Percentiles rank a stretch among this genome's conserved stretches.
phyloP scores from a whole-genome alignment of 1,140 invertebrate genomes.

The Liolophura sinensis region DNA sequence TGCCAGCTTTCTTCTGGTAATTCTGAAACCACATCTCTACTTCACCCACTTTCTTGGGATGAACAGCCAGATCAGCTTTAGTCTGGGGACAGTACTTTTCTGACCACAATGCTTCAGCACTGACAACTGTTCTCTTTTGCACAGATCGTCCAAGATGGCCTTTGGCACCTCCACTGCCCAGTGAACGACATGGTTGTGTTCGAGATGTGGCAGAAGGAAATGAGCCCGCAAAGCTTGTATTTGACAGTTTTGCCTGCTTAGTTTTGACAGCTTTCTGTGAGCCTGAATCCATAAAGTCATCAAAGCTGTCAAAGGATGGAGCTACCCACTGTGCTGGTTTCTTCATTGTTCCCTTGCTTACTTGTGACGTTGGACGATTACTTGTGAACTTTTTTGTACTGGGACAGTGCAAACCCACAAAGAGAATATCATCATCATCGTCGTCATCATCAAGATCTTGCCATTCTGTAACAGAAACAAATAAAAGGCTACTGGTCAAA shows the following conservation, averaged over 20 bases:
- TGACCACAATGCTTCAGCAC: slow-evolving; percentile 34
- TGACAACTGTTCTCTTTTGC: not conserved
- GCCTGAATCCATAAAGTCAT: slow-evolving; percentile 19
- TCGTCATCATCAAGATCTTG: too few relatives aligned
- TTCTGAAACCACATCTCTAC: slow-evolving; percentile 43
- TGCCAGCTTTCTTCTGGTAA: slow-evolving; percentile 20
- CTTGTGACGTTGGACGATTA: too few relatives aligned
- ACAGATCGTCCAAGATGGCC: not conserved
- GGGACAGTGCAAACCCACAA: too few relatives aligned
- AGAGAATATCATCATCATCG: too few relatives aligned
- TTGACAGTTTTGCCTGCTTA: slow-evolving; percentile 6
- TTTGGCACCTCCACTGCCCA: slow-evolving; percentile 2
- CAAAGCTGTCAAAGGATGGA: slow-evolving; percentile 42
- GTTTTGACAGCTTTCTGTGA: slow-evolving; percentile 8
- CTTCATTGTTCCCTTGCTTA: slow-evolving; percentile 7
- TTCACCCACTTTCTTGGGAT: slow-evolving; percentile 55
- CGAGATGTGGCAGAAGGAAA: not conserved
- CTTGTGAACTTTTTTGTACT: too few relatives aligned
- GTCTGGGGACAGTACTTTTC: slow-evolving; percentile 41
- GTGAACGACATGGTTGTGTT: not conserved
- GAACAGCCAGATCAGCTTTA: slow-evolving; percentile 52
- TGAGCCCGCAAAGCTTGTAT: not conserved
- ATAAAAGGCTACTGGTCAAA: too few relatives aligned
- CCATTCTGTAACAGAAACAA: too few relatives aligned
- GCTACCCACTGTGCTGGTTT: slow-evolving; percentile 42